Conservation (phyloP, 2,113 vertebrate species). For the Nipponia nippon region DNA sequence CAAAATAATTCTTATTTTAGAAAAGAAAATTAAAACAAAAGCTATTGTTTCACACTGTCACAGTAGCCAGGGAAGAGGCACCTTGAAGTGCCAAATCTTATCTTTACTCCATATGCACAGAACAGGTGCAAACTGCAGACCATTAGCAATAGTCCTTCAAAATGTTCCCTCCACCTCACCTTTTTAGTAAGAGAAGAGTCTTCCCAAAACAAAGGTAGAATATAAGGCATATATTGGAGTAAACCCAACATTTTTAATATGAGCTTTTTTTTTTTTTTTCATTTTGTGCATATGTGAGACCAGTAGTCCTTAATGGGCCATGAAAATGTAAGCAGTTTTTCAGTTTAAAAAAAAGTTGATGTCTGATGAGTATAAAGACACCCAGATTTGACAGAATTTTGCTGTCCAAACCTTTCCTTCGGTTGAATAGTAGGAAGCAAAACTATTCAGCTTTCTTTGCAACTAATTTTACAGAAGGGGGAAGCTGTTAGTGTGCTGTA, state of each 20-base stretch:
- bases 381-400: neutral
- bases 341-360: neutral
- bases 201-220: neutral
- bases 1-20: neutral
- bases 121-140: neutral
- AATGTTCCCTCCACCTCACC: neutral
- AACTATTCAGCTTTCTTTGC: neutral
- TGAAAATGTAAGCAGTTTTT: neutral
- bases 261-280: neutral
- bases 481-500: neutral
- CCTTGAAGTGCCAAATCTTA: neutral
- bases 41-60: neutral
- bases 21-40: neutral
- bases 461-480: neutral
- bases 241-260: neutral
- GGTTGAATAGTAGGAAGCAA: neutral
- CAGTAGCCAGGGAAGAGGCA: neutral
- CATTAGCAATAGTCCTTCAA: neutral
- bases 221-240: neutral
- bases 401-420: neutral
- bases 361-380: neutral
- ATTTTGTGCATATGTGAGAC: neutral
- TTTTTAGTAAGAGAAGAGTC: neutral
- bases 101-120: neutral
- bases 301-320: neutral